phyloP scores from a whole-genome alignment of 1,140 invertebrate species.

The Dinoponera quadriceps region DNA sequence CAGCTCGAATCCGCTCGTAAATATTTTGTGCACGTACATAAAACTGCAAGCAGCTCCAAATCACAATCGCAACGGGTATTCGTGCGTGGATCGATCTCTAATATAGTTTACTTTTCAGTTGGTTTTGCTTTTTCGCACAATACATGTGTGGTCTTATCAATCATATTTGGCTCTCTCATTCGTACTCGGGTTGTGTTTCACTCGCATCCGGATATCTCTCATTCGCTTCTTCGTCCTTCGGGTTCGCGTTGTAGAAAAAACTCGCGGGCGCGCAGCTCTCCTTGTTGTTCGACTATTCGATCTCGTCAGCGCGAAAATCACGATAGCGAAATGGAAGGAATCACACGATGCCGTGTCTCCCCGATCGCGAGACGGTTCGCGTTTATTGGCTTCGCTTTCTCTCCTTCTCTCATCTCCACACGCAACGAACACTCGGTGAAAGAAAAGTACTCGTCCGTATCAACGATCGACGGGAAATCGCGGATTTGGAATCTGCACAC shows the following conservation, averaged over 20 bases:
- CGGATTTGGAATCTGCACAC: slow-evolving; percentile 26
- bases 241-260: too few relatives aligned
- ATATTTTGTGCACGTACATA: slow-evolving; percentile 58
- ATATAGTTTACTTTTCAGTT: slow-evolving; percentile 11
- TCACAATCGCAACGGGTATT: neutral
- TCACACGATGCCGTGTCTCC: slow-evolving; percentile 26
- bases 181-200: too few relatives aligned
- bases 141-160: too few relatives aligned
- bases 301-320: too few relatives aligned
- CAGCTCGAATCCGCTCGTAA: slow-evolving; percentile 36
- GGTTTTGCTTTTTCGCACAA: too few relatives aligned
- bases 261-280: too few relatives aligned
- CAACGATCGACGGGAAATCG: slow-evolving; percentile 23
- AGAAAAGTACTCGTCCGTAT: slow-evolving; percentile 32
- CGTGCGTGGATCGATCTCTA: slow-evolving; percentile 6
- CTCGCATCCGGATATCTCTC: neutral
- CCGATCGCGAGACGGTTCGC: too few relatives aligned
- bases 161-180: too few relatives aligned
- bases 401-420: slow-evolving; percentile 45
- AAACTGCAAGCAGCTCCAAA: slow-evolving; percentile 36
- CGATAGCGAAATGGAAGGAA: slow-evolving; percentile 54
- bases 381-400: slow-evolving; percentile 37
- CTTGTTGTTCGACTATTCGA: too few relatives aligned
- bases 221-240: neutral
- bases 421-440: slow-evolving; percentile 39